A percentile compares a stretch with the other conserved stretches of the same genome.
phyloP scores from a whole-genome alignment of 2,888 invertebrate genomes.

The Agrilus cyanescens region DNA sequence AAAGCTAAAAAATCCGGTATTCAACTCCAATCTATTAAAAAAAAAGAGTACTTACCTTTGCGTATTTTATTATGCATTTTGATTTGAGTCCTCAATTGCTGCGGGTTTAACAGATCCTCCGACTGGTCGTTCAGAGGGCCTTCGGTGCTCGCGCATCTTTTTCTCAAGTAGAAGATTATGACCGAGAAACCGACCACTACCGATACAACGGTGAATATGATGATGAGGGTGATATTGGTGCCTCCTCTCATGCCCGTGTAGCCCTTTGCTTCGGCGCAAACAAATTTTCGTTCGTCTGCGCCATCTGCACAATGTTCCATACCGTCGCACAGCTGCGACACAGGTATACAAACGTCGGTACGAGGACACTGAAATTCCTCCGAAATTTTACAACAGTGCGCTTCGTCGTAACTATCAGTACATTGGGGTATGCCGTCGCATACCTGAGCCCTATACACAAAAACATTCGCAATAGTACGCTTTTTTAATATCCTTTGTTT shows the following conservation, averaged over 20 bases:
- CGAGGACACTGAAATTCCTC: slow-evolving; percentile 60
- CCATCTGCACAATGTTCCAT: slow-evolving; percentile 70
- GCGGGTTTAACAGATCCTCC: slow-evolving; percentile 53
- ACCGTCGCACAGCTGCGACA: slow-evolving; percentile 60
- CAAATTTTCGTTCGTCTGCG: slow-evolving; percentile 59
- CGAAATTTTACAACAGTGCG: slow-evolving; percentile 50
- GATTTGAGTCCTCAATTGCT: slow-evolving; percentile 26
- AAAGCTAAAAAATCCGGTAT: too few species aligned
- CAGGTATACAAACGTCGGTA: slow-evolving; percentile 59
- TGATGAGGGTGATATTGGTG: slow-evolving; percentile 30
- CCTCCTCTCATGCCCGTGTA: slow-evolving; percentile 28
- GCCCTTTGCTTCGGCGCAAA: slow-evolving; percentile 42
- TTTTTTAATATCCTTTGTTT: too few species aligned
- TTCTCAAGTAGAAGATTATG: slow-evolving; percentile 22
- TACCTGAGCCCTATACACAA: slow-evolving; percentile 7
- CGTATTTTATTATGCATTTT: slow-evolving; percentile 29
- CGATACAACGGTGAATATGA: slow-evolving; percentile 43
- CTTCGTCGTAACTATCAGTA: slow-evolving; percentile 56
- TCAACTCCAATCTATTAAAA: too few species aligned
- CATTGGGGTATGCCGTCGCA: slow-evolving; percentile 42
- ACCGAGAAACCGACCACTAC: slow-evolving; percentile 40
- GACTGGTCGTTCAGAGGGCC: slow-evolving; percentile 45
- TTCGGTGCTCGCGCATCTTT: slow-evolving; percentile 19
- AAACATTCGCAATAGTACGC: too few species aligned
- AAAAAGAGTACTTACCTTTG: slow-evolving; percentile 20